phyloP scores from a whole-genome alignment of 2,797 vertebrate species.

The Anguilla megastoma region DNA sequence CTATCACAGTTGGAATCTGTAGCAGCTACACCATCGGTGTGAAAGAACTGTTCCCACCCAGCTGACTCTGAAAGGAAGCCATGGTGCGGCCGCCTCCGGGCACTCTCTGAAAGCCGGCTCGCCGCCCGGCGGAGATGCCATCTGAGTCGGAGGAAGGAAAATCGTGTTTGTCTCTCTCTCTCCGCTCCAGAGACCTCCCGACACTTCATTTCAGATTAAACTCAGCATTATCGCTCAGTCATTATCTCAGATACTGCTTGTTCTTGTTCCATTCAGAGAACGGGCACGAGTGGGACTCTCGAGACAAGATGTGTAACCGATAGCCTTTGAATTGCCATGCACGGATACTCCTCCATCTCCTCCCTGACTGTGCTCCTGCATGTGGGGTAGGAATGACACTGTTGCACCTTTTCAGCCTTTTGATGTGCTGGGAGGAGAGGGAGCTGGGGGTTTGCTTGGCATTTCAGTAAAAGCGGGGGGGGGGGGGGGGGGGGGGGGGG shows the following conservation, averaged over 20 bases:
- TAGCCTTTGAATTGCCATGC: background rate
- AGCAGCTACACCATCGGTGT: background rate
- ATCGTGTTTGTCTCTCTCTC: background rate
- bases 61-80: background rate
- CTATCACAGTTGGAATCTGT: background rate
- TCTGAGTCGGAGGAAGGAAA: background rate
- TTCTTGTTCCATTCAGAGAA: background rate
- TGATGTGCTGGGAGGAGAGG: background rate
- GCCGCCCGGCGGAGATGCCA: background rate
- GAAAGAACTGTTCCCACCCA: background rate
- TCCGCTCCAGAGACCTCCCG: background rate
- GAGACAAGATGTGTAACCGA: conserved; percentile 10
- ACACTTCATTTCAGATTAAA: conserved; percentile 1
- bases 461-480: background rate
- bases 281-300: background rate
- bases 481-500: background rate
- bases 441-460: conserved; percentile 1
- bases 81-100: background rate
- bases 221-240: background rate
- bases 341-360: background rate
- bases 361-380: background rate
- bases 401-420: background rate
- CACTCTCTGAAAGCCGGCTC: background rate
- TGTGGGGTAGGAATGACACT: background rate
- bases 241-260: conserved; percentile 14